Conservation (phyloP, 2,797 vertebrate genomes). For the Ateles fusciceps region DNA sequence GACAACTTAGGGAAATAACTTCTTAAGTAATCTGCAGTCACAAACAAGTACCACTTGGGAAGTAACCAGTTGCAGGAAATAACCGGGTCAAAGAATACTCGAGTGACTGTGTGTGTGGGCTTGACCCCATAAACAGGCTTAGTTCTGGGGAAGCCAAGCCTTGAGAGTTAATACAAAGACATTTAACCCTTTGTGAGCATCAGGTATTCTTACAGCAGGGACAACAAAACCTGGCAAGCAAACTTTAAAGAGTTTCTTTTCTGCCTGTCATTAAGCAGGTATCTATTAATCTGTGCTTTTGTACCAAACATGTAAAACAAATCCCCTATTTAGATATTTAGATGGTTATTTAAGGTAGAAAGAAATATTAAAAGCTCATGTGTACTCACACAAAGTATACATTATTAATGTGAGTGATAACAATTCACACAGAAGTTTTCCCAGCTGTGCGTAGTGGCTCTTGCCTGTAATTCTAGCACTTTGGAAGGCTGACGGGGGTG, state of each 20-base stretch:
- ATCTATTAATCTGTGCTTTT: background rate
- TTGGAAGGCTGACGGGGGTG: background rate
- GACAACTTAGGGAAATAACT: background rate
- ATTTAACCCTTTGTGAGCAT: background rate
- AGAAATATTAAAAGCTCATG: background rate
- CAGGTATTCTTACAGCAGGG: background rate
- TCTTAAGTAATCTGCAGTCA: background rate
- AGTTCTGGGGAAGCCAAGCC: background rate
- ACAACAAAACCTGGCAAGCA: background rate
- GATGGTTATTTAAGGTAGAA: slow-evolving; percentile 24
- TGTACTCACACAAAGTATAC: slow-evolving; percentile 40
- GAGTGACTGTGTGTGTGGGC: background rate
- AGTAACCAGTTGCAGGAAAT: background rate
- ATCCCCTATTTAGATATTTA: background rate
- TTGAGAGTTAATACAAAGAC: background rate
- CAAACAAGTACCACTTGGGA: background rate
- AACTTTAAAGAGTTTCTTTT: background rate
- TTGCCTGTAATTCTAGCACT: background rate
- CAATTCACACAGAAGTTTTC: slow-evolving; percentile 27
- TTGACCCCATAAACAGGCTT: background rate
- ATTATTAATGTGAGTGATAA: background rate
- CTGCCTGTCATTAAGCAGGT: background rate
- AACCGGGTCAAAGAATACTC: background rate
- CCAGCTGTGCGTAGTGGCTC: background rate
- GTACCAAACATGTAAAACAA: background rate